phyloP scores from a whole-genome alignment of 2,797 vertebrate genomes.

The Carcharodon carcharias region DNA sequence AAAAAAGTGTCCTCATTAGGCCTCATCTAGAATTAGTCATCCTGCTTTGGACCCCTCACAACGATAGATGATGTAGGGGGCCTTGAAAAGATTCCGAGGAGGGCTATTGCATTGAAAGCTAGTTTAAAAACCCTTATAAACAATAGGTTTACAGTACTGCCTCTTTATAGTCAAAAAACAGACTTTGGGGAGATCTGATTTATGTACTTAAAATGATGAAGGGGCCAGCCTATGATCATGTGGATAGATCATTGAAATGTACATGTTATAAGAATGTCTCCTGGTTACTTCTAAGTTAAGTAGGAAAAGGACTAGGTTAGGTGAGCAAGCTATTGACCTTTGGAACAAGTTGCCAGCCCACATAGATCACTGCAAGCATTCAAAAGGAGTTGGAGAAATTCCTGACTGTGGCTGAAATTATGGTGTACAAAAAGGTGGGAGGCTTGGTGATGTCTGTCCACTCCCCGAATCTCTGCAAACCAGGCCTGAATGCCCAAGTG shows the following conservation, averaged over 20 bases:
- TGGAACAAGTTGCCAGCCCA: not conserved
- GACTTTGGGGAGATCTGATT: constrained; percentile 42
- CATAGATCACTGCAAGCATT: no score
- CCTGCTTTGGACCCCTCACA: not conserved
- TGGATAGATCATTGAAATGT: not conserved
- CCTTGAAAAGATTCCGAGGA: not conserved
- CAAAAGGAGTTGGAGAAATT: not conserved
- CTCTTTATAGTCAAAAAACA: constrained; percentile 40
- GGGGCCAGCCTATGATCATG: not conserved
- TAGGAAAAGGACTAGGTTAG: not conserved
- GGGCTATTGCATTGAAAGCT: not conserved
- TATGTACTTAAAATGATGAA: constrained; percentile 41
- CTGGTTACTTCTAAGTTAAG: not conserved
- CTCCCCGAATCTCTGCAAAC: not conserved
- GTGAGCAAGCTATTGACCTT: not conserved
- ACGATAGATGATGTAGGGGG: not conserved
- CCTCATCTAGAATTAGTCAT: not conserved
- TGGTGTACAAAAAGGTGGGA: constrained; percentile 39
- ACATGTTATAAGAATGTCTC: no score
- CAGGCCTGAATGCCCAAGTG: not conserved
- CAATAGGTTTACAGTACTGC: not conserved
- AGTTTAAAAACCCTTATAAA: not conserved
- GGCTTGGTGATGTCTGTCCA: constrained; percentile 42
- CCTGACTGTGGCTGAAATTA: not conserved
- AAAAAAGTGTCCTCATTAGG: not conserved